Percentiles rank a stretch among this genome's conserved stretches.
These are phyloP conservation scores for Euborellia annulipes DNA, from an alignment of 1,140 invertebrate species.

Conservation along the genomic window DNA sequence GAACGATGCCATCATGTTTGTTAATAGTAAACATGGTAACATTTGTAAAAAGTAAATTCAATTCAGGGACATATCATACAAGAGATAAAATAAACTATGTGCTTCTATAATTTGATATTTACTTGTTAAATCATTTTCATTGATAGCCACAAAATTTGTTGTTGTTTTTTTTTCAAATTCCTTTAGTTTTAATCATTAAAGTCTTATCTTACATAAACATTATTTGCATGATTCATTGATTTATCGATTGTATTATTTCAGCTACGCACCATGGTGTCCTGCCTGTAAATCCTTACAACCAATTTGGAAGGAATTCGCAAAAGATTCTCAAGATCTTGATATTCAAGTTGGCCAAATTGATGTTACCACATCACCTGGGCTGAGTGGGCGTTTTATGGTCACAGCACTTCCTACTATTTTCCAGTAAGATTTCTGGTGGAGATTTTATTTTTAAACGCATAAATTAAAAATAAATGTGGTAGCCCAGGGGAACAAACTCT, in stretches of 20 bases:
- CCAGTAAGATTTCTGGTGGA: conserved; percentile 84
- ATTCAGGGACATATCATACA: too few relatives aligned
- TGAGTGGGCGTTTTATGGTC: conserved; percentile 95
- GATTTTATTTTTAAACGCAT: too few relatives aligned
- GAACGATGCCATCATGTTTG: too few relatives aligned
- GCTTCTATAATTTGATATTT: background rate
- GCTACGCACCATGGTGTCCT: conserved; percentile 97
- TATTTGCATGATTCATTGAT: background rate
- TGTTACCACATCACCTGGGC: conserved; percentile 78
- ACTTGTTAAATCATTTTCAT: background rate
- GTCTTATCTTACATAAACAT: background rate
- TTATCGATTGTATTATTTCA: conserved; percentile 29
- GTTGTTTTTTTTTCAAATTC: conserved; percentile 9
- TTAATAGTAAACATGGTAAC: too few relatives aligned
- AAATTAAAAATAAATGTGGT: too few relatives aligned
- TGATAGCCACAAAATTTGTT: background rate
- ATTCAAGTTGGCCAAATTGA: conserved; percentile 84
- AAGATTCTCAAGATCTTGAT: conserved; percentile 57
- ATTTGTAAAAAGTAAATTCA: too few relatives aligned
- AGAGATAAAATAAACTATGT: too few relatives aligned
- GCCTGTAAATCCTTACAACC: conserved; percentile 84
- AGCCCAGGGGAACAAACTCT: too few relatives aligned
- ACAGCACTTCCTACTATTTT: conserved; percentile 97
- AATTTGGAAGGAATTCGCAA: conserved; percentile 76
- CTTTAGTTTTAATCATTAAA: background rate